These are phyloP conservation scores for Porites evermanni DNA, from an alignment of 92 coral and sea anemone genomes.

Conservation along the genomic window DNA sequence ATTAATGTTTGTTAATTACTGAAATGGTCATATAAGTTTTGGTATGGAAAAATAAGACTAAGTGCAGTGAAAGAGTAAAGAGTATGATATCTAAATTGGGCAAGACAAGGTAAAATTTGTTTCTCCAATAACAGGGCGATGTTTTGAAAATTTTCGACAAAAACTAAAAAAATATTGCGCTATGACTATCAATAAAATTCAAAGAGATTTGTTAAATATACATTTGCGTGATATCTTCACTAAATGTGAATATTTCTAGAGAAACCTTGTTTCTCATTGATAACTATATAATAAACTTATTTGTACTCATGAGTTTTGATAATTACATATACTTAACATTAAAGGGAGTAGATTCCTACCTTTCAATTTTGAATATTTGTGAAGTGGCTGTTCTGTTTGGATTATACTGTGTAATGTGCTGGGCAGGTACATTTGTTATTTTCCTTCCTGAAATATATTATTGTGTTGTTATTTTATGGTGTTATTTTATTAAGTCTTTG, in stretches of 20 bases:
- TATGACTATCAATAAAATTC: too few relatives aligned
- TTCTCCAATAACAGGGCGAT: constrained; percentile 10
- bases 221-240: background rate
- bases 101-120: constrained; percentile 9
- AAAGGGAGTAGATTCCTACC: background rate
- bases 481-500: constrained; percentile 12
- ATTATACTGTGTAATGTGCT: constrained; percentile 13
- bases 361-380: constrained; percentile 7
- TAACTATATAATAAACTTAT: constrained; percentile 35
- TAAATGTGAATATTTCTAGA: constrained; percentile 29
- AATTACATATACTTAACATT: constrained; percentile 17
- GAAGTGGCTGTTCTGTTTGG: constrained; percentile 13
- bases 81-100: constrained; percentile 4
- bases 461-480: constrained; percentile 33
- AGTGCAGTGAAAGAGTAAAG: background rate
- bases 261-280: constrained; percentile 20
- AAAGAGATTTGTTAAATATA: too few relatives aligned
- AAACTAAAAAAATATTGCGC: too few relatives aligned
- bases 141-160: constrained; percentile 7
- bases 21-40: constrained; percentile 10
- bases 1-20: constrained; percentile 36
- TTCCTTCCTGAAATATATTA: constrained; percentile 19
- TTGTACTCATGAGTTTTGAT: constrained; percentile 47
- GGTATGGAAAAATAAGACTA: background rate
- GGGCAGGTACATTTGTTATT: constrained; percentile 20